These are phyloP conservation scores for Brachyalestes nurse DNA, from an alignment of 2,797 vertebrate species.

Conservation along the genomic window DNA sequence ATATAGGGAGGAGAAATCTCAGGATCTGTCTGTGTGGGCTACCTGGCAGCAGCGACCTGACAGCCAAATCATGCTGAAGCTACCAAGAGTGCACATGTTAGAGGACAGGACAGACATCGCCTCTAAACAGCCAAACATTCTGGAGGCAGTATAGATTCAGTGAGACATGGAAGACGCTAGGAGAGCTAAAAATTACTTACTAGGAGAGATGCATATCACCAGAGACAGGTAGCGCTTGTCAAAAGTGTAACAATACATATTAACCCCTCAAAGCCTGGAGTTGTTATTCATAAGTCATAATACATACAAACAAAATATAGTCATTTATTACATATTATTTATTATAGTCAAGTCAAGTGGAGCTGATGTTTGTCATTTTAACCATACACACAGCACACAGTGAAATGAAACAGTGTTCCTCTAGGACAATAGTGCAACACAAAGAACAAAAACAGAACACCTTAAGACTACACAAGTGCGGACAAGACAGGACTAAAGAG, in stretches of 20 bases:
- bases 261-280: not conserved
- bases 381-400: too few relatives aligned
- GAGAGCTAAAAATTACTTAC: slow-evolving; percentile 3
- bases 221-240: slow-evolving; percentile 3
- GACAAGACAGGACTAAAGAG: too few relatives aligned
- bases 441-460: too few relatives aligned
- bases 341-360: too few relatives aligned
- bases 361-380: too few relatives aligned
- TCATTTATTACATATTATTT: too few relatives aligned
- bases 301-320: too few relatives aligned
- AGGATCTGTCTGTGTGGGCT: slow-evolving; percentile 21
- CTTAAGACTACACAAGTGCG: too few relatives aligned
- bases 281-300: too few relatives aligned
- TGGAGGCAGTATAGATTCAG: slow-evolving; percentile 21
- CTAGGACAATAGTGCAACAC: too few relatives aligned
- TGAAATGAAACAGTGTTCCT: too few relatives aligned
- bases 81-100: slow-evolving; percentile 1
- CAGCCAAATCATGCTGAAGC: slow-evolving; percentile 21
- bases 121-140: slow-evolving; percentile 17
- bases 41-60: slow-evolving; percentile 19
- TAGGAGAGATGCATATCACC: not conserved
- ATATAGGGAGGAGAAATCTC: slow-evolving; percentile 18
- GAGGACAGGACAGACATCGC: slow-evolving; percentile 21
- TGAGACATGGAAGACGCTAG: slow-evolving; percentile 10
- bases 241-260: not conserved